Evolutionary conservation across 2,113 vertebrate genomes (phyloP).

Genomic region (Pollimyrus isidori): DNA sequence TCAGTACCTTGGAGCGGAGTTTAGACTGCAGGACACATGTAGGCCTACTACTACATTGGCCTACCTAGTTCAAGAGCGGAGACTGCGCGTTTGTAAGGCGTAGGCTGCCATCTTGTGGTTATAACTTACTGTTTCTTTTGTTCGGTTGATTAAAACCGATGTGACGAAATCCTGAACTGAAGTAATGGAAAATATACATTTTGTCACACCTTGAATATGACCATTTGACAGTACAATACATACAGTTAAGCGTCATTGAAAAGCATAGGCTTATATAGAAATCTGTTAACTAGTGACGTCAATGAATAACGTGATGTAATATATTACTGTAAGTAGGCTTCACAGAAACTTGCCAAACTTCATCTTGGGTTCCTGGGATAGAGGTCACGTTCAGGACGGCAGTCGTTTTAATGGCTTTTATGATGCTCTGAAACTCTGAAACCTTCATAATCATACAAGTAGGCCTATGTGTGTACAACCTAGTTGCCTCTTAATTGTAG

Average conservation of each 20-base stretch:
- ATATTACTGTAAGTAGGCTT: not conserved
- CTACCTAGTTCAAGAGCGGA: not conserved
- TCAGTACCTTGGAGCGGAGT: not conserved
- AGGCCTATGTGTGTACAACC: not conserved
- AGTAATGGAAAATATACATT: not conserved
- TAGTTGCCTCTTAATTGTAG: not conserved
- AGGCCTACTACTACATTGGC: not conserved
- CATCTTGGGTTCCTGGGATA: not conserved
- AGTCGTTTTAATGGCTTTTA: not conserved
- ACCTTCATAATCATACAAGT: not conserved
- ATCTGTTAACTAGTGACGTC: not conserved
- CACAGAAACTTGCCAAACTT: not conserved
- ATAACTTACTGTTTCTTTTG: not conserved
- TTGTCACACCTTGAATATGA: not conserved
- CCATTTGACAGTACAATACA: not conserved
- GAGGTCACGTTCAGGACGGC: not conserved
- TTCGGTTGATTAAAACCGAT: not conserved
- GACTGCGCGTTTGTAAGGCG: not conserved
- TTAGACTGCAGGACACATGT: not conserved
- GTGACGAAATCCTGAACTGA: not conserved
- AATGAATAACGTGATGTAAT: not conserved
- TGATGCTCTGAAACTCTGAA: not conserved
- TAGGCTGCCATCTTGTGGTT: not conserved
- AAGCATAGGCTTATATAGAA: not conserved
- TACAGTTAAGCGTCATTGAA: not conserved